Conservation (phyloP, 2,797 vertebrate genomes). For the Danio choprae region DNA sequence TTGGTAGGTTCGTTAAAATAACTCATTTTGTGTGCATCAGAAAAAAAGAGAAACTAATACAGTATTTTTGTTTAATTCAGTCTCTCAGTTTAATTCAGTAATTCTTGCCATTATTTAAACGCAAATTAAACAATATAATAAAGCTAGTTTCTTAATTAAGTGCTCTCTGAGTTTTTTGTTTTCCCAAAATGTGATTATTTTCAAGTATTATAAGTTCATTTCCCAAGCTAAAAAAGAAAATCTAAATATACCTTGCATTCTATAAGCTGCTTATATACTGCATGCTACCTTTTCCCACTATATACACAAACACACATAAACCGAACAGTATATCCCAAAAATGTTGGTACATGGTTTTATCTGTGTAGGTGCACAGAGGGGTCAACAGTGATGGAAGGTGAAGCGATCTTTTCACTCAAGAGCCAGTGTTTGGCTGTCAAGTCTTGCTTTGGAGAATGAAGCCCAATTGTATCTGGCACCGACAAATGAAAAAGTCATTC, state of each 20-base stretch:
- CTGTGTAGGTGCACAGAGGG: background rate
- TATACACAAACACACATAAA: background rate
- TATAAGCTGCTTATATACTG: too few relatives aligned
- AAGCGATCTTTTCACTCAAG: background rate
- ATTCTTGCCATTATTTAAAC: background rate
- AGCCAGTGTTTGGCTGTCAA: slow-evolving; percentile 33
- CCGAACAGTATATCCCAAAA: background rate
- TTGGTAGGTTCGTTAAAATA: too few relatives aligned
- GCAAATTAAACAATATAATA: background rate
- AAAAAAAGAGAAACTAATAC: too few relatives aligned
- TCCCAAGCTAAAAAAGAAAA: too few relatives aligned
- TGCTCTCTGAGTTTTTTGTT: background rate
- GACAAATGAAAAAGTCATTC: slow-evolving; percentile 55
- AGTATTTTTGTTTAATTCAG: background rate
- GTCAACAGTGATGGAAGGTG: slow-evolving; percentile 10
- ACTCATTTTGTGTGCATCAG: too few relatives aligned
- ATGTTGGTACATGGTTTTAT: background rate
- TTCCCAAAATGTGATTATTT: background rate
- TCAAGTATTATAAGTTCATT: background rate
- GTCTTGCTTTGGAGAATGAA: background rate
- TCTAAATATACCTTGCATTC: too few relatives aligned
- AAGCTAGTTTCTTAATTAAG: background rate
- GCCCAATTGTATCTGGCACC: slow-evolving; percentile 48
- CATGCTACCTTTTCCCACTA: background rate
- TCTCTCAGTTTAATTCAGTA: background rate